These are phyloP conservation scores for Meloidogyne chitwoodi DNA, from an alignment of 1,140 invertebrate genomes.

Conservation along the genomic window DNA sequence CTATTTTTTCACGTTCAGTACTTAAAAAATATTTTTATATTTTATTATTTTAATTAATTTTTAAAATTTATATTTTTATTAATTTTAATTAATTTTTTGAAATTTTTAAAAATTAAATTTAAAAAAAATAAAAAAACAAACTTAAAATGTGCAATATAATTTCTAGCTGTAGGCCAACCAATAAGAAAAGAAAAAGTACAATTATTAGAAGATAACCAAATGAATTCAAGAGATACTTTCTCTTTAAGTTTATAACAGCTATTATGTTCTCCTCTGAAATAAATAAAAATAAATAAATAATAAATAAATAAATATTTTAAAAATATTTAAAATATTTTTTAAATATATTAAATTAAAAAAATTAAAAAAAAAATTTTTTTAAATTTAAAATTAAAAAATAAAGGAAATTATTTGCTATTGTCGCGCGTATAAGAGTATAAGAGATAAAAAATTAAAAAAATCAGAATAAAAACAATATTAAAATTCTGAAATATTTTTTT, in stretches of 20 bases:
- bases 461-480: too few species aligned
- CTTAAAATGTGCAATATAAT: conserved; percentile 62
- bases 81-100: too few species aligned
- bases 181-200: conserved; percentile 62
- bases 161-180: conserved; percentile 62
- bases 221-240: conserved; percentile 61
- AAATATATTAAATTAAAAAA: neutral
- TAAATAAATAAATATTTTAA: neutral
- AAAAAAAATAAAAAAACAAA: conserved; percentile 23
- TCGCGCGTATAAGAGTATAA: too few species aligned
- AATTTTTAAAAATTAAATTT: too few species aligned
- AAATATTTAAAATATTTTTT: neutral
- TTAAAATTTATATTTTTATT: too few species aligned
- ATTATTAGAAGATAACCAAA: conserved; percentile 62
- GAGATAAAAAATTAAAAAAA: neutral
- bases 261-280: conserved; percentile 50
- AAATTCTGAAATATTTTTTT: neutral
- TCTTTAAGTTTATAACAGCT: conserved; percentile 62
- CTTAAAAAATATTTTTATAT: conserved; percentile 43
- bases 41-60: too few species aligned
- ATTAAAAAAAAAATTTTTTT: too few species aligned
- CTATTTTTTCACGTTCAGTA: conserved; percentile 43
- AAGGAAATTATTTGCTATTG: too few species aligned
- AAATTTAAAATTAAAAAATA: too few species aligned
- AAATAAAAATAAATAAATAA: neutral